Conservation (phyloP, 2,797 vertebrate genomes). For the Antennarius maculatus region DNA sequence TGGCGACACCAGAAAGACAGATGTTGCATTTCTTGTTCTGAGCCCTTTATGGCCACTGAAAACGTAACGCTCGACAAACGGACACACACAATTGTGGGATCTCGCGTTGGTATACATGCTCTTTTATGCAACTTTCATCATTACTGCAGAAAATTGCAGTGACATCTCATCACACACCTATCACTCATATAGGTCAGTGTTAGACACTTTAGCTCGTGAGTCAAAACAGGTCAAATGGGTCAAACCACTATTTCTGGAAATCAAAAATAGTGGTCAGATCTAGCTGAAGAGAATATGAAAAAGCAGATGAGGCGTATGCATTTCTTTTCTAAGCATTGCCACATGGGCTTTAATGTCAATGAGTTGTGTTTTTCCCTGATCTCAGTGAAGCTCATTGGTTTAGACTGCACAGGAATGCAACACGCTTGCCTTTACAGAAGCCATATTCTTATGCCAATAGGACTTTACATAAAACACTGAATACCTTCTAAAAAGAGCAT, state of each 20-base stretch:
- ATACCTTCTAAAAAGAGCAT: slow-evolving; percentile 40
- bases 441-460: slow-evolving; percentile 44
- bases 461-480: slow-evolving; percentile 61
- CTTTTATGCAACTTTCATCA: slow-evolving; percentile 41
- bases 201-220: slow-evolving; percentile 35
- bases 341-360: slow-evolving; percentile 64
- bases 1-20: slow-evolving; percentile 55
- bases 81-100: slow-evolving; percentile 41
- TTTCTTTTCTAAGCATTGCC: slow-evolving; percentile 51
- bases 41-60: slow-evolving; percentile 54
- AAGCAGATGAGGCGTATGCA: slow-evolving; percentile 52
- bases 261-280: slow-evolving; percentile 43
- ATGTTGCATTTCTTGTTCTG: slow-evolving; percentile 73
- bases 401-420: slow-evolving; percentile 42
- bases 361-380: slow-evolving; percentile 74
- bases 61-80: slow-evolving; percentile 54
- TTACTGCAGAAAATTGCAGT: slow-evolving; percentile 59
- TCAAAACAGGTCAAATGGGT: slow-evolving; percentile 29
- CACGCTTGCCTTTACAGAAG: slow-evolving; percentile 46
- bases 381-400: slow-evolving; percentile 66
- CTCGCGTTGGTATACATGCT: slow-evolving; percentile 25
- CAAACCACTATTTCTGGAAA: slow-evolving; percentile 38
- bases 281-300: slow-evolving; percentile 35
- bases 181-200: slow-evolving; percentile 52
- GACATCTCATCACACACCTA: slow-evolving; percentile 28